These are phyloP conservation scores for Nyctereutes procyonoides DNA, from an alignment of 2,113 vertebrate genomes.

Conservation along the genomic window DNA sequence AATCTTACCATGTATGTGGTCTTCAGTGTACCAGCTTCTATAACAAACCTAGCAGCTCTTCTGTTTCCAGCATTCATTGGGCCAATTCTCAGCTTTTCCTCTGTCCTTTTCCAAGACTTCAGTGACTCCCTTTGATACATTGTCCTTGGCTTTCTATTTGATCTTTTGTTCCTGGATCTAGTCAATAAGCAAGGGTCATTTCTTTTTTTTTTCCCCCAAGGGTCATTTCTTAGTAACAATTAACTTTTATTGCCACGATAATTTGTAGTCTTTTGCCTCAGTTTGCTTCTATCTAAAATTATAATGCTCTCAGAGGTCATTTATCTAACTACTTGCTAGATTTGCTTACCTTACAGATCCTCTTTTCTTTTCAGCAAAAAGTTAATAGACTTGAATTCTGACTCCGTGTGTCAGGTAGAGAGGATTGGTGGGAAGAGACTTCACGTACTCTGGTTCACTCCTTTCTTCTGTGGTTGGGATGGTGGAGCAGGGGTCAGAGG, in stretches of 20 bases:
- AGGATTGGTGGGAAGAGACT: background rate
- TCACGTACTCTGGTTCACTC: background rate
- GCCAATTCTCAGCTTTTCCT: background rate
- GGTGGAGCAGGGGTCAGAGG: background rate
- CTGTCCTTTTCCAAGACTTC: background rate
- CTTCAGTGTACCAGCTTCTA: background rate
- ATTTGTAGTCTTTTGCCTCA: slow-evolving; percentile 7
- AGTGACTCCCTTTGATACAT: slow-evolving; percentile 11
- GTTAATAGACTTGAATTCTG: background rate
- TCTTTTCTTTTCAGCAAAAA: background rate
- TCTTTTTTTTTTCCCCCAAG: background rate
- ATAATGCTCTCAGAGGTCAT: background rate
- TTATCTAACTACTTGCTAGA: background rate
- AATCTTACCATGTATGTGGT: background rate
- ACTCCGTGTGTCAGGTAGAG: background rate
- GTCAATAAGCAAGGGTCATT: background rate
- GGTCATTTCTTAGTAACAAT: slow-evolving; percentile 14
- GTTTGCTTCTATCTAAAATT: background rate
- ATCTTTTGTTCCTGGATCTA: background rate
- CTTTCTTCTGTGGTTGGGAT: background rate
- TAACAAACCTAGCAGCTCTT: background rate
- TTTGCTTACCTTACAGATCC: background rate
- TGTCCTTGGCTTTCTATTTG: slow-evolving; percentile 37
- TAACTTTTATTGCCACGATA: background rate
- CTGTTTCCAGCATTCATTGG: background rate